Base-by-base conservation (phyloP, 2,797 vertebrate species). In the Sebastes steindachneri region DNA sequence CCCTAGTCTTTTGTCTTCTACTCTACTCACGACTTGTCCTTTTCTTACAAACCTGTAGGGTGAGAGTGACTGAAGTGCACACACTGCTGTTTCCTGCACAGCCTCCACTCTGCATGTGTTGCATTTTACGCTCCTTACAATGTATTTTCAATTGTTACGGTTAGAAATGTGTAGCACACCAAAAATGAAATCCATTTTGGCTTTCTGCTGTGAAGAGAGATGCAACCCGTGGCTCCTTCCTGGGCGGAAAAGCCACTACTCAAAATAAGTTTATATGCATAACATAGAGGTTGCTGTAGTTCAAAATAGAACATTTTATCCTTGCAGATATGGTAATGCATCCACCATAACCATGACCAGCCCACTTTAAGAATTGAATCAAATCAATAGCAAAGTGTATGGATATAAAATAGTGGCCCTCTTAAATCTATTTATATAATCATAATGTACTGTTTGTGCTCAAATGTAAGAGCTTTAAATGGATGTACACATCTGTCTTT, bases 91-190 rank as follows among this genome's bases (percentile, higher is more conserved):
- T 37, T 33, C 28, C 37, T 26, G 5, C 45, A 17, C 25, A 37
- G 41, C 19, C 45, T 66, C 66, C 68, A 19, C 63, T 68, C 75
- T 65, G 57, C 14, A 21, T 65, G 63, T 35, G 48, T 19, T 53
- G 35, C 55, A 21, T 25, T 67, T 48, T 63, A 15, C 19, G 9
- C n/a, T 62, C 3, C 21, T 62, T 10, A 9, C 26, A 29, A 57
- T 35, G 45, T 60, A 35, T 64, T 73, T 73, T 19, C 53, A 81
- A n/a, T 66, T 72, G 23, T 51, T 76, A 51, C 3, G 5, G 58
- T 55, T 53, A 33, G 12, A 84, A 70, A 58, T 67, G 25, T 58
- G 53, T 48, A 28, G 41, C 26, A 55, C 15, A n/a, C 10, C 21
- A 64, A 35, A 55, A 59, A 60, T 67, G 48, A 31, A 66, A 70